phyloP scores from a whole-genome alignment of 1,140 invertebrate species.

The Plodia interpunctella region DNA sequence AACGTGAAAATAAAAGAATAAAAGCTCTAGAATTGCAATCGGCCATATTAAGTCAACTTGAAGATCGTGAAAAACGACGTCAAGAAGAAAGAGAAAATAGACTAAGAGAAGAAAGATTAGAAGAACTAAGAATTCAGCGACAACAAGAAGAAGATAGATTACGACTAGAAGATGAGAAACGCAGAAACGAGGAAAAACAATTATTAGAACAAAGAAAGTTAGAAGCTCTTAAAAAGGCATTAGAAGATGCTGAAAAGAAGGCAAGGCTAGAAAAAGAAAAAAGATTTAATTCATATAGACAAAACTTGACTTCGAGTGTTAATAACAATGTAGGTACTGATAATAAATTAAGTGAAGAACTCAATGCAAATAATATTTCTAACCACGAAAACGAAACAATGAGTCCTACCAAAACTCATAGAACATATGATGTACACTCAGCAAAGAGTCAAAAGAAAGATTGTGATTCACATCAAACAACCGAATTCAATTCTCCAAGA shows the following conservation, averaged over 20 bases:
- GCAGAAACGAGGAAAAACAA: conserved; percentile 79
- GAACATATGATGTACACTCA: conserved; percentile 64
- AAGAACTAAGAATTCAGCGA: conserved; percentile 81
- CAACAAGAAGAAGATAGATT: conserved; percentile 81
- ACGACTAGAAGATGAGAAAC: conserved; percentile 78
- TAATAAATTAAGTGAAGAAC: conserved; percentile 29
- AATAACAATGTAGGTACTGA: conserved; percentile 27
- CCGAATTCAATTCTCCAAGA: conserved; percentile 62
- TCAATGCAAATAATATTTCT: conserved; percentile 19
- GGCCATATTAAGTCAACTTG: conserved; percentile 84
- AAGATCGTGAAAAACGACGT: conserved; percentile 81
- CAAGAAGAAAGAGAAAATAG: conserved; percentile 81
- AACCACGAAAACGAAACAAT: conserved; percentile 35
- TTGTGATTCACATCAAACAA: conserved; percentile 55
- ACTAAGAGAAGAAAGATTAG: conserved; percentile 80
- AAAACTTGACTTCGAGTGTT: conserved; percentile 20
- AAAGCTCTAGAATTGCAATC: conserved; percentile 85
- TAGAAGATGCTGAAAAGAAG: conserved; percentile 80
- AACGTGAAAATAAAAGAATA: conserved; percentile 82
- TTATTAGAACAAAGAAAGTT: conserved; percentile 78
- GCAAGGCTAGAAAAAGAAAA: conserved; percentile 78
- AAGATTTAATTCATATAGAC: conserved; percentile 57
- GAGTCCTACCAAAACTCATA: conserved; percentile 59
- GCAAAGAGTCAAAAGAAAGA: conserved; percentile 60
- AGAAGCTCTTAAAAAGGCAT: conserved; percentile 78